phyloP scores from a whole-genome alignment of 1,140 invertebrate genomes.

The Ectropis grisescens region DNA sequence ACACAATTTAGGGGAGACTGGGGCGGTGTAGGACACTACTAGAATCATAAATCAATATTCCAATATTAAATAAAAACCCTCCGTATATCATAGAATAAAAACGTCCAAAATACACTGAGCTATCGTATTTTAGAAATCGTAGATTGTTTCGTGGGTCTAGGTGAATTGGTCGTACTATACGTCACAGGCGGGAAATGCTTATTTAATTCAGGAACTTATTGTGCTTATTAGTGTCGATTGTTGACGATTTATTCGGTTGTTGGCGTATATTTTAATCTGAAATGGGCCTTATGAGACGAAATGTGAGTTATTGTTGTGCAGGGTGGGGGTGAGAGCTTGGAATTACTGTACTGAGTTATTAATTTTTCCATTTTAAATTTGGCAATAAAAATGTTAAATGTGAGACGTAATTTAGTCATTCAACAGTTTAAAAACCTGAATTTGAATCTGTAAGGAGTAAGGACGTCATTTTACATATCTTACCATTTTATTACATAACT shows the following conservation, averaged over 20 bases:
- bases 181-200: slow-evolving; percentile 34
- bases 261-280: no score
- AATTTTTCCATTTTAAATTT: no score
- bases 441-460: no score
- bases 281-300: no score
- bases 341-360: no score
- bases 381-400: no score
- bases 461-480: no score
- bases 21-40: slow-evolving; percentile 28
- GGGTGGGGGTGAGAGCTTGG: no score
- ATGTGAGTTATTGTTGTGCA: no score
- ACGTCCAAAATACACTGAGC: slow-evolving; percentile 19
- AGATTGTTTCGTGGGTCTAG: slow-evolving; percentile 8
- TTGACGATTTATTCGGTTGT: slow-evolving; percentile 17
- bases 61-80: slow-evolving; percentile 47
- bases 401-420: no score
- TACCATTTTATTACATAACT: no score
- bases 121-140: slow-evolving; percentile 3
- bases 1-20: slow-evolving; percentile 36
- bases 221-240: slow-evolving; percentile 27
- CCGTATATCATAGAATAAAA: slow-evolving; percentile 39
- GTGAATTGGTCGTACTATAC: slow-evolving; percentile 14
- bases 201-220: slow-evolving; percentile 35
- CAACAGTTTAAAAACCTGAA: no score
- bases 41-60: slow-evolving; percentile 42